Evolutionary conservation across 2,888 invertebrate genomes (phyloP).

Genomic region (Hirtodrosophila confusa): DNA sequence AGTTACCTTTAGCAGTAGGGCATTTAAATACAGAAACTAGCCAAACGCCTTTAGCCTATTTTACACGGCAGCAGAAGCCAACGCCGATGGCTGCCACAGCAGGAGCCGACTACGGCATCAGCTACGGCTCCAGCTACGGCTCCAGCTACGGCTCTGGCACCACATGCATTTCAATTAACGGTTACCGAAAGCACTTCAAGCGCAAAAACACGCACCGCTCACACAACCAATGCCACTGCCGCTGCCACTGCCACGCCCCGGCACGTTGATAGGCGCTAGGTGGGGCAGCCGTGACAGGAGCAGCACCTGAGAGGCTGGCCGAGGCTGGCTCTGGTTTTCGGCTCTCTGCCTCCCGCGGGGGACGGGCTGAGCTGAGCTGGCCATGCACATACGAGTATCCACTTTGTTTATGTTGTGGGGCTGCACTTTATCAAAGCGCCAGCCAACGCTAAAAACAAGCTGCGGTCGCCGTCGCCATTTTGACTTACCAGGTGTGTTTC

Average conservation of each 20-base stretch:
- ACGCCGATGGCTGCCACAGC: slow-evolving; percentile 25
- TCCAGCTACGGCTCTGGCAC: slow-evolving; percentile 38
- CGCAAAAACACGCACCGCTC: slow-evolving; percentile 71
- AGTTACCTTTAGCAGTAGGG: neutral
- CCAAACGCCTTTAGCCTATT: slow-evolving; percentile 42
- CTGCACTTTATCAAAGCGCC: slow-evolving; percentile 76
- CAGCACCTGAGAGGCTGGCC: slow-evolving; percentile 9
- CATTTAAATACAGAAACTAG: slow-evolving; percentile 26
- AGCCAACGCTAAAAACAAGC: slow-evolving; percentile 66
- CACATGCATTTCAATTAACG: slow-evolving; percentile 79
- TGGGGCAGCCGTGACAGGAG: slow-evolving; percentile 23
- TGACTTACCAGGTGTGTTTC: slow-evolving; percentile 50
- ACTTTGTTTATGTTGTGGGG: slow-evolving; percentile 76
- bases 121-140: neutral
- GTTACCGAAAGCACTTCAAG: slow-evolving; percentile 72
- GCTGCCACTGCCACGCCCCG: slow-evolving; percentile 36
- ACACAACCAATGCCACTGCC: slow-evolving; percentile 34
- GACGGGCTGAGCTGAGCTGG: neutral
- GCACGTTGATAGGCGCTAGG: slow-evolving; percentile 25
- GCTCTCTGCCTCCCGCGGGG: neutral
- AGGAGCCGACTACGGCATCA: slow-evolving; percentile 10
- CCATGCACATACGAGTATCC: slow-evolving; percentile 43
- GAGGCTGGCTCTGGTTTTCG: slow-evolving; percentile 14
- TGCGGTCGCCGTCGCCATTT: slow-evolving; percentile 69
- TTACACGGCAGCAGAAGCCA: slow-evolving; percentile 35